Evolutionary conservation across 2,888 invertebrate species (phyloP).

Genomic region (Ennomos quercinarius): DNA sequence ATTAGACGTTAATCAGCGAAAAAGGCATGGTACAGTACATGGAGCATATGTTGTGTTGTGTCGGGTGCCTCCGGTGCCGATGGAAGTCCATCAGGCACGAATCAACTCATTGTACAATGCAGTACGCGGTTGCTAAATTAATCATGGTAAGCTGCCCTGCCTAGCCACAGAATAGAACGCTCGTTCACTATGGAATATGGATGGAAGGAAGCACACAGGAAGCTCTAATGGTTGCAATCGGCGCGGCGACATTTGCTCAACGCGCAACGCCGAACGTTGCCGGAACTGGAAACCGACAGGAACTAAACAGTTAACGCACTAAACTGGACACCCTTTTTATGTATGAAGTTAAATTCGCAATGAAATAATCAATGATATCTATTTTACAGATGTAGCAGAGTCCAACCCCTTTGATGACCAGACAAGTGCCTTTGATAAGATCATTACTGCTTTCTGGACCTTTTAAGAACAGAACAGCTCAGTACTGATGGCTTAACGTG

Average conservation of each 20-base stretch:
- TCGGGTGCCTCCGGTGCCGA: constrained; percentile 36
- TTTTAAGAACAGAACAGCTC: no score
- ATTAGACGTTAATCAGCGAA: constrained; percentile 82
- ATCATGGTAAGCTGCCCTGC: constrained; percentile 60
- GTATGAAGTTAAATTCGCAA: constrained; percentile 2
- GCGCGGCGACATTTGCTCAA: constrained; percentile 54
- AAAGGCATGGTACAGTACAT: constrained; percentile 75
- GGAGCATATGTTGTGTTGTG: constrained; percentile 50
- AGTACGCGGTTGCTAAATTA: constrained; percentile 70
- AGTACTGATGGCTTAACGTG: no score
- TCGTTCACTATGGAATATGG: constrained; percentile 55
- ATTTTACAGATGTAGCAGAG: no score
- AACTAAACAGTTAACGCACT: constrained; percentile 71
- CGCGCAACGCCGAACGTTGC: constrained; percentile 44
- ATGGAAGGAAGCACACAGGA: constrained; percentile 65
- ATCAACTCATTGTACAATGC: constrained; percentile 73
- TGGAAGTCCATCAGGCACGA: constrained; percentile 78
- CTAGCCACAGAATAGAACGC: constrained; percentile 59
- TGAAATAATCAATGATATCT: no score
- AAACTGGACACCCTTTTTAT: constrained; percentile 45
- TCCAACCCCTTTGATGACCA: no score
- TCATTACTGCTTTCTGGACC: no score
- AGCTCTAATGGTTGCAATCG: constrained; percentile 69
- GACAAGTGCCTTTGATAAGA: no score
- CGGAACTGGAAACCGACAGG: constrained; percentile 75